Percentiles rank a stretch among this genome's conserved stretches.
Conservation (phyloP, 2,113 vertebrate genomes). For the Struthio camelus region DNA sequence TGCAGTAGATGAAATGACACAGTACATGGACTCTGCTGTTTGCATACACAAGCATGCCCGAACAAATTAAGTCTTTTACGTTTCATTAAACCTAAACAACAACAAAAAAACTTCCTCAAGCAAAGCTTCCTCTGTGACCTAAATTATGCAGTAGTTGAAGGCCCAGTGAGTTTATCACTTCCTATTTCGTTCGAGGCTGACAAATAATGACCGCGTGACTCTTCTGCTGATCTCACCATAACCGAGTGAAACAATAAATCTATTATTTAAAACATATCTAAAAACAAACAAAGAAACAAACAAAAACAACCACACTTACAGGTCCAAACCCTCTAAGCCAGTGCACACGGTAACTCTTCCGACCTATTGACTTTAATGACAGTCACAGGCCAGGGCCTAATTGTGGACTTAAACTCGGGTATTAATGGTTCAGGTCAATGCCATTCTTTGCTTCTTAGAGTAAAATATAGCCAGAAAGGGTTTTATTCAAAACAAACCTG, state of each 20-base stretch:
- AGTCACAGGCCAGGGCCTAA: not conserved
- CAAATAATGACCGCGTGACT: not conserved
- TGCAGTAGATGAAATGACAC: not conserved
- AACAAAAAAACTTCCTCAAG: not conserved
- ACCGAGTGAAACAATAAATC: not conserved
- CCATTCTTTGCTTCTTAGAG: not conserved
- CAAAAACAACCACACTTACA: not conserved
- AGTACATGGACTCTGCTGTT: not conserved
- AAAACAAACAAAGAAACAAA: not conserved
- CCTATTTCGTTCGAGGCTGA: not conserved
- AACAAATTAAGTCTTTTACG: not conserved
- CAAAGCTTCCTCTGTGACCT: not conserved
- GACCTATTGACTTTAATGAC: not conserved
- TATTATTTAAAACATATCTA: not conserved
- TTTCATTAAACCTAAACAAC: not conserved
- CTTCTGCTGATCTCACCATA: not conserved
- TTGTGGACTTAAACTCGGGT: not conserved
- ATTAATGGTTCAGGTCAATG: not conserved
- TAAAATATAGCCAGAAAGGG: not conserved
- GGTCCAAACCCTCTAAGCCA: not conserved
- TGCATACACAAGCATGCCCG: not conserved
- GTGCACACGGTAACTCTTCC: not conserved
- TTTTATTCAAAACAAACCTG: conserved; percentile 30
- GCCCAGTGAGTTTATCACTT: not conserved
- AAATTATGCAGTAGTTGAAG: not conserved